A percentile compares a stretch with the other conserved stretches of the same genome.
Conservation (phyloP, 2,113 vertebrate genomes). For the Dolichallabes microphthalmus region DNA sequence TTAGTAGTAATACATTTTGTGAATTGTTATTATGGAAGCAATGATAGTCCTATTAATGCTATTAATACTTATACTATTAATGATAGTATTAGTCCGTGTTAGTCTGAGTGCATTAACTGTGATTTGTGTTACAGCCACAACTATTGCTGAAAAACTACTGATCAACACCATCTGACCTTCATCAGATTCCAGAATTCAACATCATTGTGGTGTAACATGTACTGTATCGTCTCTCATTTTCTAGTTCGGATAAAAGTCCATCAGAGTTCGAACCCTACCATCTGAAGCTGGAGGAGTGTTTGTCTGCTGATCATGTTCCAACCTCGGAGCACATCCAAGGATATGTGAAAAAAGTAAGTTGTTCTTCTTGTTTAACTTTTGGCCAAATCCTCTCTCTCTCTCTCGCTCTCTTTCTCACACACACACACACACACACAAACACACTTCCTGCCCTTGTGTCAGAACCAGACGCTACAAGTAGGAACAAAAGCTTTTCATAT, state of each 20-base stretch:
- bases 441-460: neutral
- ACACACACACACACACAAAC: neutral
- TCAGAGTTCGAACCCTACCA: slow-evolving; percentile 72
- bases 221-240: neutral
- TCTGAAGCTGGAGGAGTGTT: slow-evolving; percentile 86
- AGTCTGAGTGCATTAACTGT: neutral
- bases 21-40: neutral
- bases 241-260: slow-evolving; percentile 71
- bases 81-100: neutral
- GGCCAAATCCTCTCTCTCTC: too few relatives aligned
- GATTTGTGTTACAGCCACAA: neutral
- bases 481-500: neutral
- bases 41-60: too few relatives aligned
- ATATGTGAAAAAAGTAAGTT: slow-evolving; percentile 90
- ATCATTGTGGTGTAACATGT: neutral
- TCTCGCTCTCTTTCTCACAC: too few relatives aligned
- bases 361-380: neutral
- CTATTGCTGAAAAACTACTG: too few relatives aligned
- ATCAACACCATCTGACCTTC: neutral
- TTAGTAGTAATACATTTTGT: neutral
- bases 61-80: too few relatives aligned
- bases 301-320: slow-evolving; percentile 78
- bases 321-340: slow-evolving; percentile 87
- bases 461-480: neutral
- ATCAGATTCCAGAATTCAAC: neutral